phyloP scores from a whole-genome alignment of 2,888 invertebrate species.

The Perizoma flavofasciatum region DNA sequence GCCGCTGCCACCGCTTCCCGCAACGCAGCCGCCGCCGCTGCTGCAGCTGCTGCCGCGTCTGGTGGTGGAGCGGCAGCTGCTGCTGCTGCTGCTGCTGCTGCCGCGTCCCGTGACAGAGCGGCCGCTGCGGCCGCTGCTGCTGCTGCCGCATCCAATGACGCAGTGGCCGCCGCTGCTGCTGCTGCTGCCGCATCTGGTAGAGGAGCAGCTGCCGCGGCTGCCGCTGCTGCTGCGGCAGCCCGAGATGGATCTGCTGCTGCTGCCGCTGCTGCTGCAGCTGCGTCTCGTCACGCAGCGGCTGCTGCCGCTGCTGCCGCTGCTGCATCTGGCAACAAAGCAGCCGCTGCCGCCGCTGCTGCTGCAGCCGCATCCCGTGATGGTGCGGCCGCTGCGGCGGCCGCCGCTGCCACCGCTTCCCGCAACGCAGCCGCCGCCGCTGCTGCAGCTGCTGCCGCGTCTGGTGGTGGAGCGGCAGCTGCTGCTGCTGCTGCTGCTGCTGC shows the following conservation, averaged over 20 bases:
- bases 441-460: background rate
- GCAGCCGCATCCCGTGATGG: background rate
- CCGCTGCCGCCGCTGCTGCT: slow-evolving; percentile 4
- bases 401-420: background rate
- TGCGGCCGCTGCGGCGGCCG: background rate
- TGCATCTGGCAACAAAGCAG: background rate
- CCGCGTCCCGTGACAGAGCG: background rate
- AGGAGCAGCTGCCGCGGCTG: too few species aligned
- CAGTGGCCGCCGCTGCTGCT: slow-evolving; percentile 30
- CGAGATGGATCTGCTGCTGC: background rate
- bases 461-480: too few species aligned
- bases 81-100: too few species aligned
- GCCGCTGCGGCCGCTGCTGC: background rate
- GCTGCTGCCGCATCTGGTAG: background rate
- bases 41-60: background rate
- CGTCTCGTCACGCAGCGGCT: background rate
- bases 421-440: background rate
- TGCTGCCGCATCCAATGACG: slow-evolving; percentile 7
- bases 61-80: too few species aligned
- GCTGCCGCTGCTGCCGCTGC: slow-evolving; percentile 7
- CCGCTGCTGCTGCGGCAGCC: too few species aligned
- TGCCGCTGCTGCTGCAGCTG: background rate
- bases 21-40: background rate
- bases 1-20: background rate
- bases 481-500: background rate